Conservation (phyloP, 2,797 vertebrate species). For the Momotus momota region DNA sequence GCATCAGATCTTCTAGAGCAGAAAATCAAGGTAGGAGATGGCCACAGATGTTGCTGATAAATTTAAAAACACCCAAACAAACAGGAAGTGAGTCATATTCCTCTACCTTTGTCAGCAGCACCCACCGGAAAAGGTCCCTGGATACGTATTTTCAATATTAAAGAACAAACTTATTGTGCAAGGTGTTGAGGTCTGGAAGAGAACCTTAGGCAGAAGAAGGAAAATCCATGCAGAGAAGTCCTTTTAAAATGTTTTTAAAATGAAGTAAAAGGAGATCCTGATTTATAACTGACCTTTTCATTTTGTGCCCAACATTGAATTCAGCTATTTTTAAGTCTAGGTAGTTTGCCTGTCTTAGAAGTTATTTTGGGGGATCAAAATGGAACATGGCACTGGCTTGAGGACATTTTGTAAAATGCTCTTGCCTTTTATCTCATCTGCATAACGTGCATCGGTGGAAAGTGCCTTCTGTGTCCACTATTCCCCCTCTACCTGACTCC, state of each 20-base stretch:
- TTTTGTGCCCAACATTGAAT: neutral
- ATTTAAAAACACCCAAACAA: neutral
- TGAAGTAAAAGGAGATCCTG: neutral
- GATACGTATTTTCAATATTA: neutral
- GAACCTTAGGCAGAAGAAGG: neutral
- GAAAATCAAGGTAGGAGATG: neutral
- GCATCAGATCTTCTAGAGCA: neutral
- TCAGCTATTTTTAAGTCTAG: neutral
- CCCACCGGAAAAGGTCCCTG: neutral
- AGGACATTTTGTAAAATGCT: neutral
- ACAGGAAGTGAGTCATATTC: neutral
- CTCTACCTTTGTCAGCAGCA: neutral
- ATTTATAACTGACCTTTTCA: neutral
- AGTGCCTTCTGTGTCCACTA: neutral
- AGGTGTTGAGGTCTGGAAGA: neutral
- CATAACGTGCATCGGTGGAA: neutral
- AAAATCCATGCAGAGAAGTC: neutral
- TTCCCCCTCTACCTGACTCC: neutral
- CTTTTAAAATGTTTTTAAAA: neutral
- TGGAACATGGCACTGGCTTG: neutral
- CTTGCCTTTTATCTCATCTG: neutral
- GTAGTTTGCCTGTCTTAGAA: neutral
- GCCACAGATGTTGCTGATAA: neutral
- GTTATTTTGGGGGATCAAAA: neutral
- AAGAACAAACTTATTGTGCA: neutral